Conservation (phyloP, 2,113 vertebrate genomes). For the Cygnus buccinator region DNA sequence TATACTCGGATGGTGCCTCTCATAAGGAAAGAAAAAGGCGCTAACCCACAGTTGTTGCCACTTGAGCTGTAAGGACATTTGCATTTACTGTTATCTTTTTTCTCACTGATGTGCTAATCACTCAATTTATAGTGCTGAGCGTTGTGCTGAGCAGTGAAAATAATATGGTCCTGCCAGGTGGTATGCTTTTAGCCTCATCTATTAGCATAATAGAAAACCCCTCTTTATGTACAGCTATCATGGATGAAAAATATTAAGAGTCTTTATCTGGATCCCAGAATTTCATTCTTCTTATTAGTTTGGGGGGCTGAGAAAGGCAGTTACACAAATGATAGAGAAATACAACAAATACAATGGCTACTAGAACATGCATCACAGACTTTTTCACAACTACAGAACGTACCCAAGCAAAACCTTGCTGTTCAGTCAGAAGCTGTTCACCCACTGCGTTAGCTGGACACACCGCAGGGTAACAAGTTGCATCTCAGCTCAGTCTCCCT, state of each 20-base stretch:
- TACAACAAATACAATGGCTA: background rate
- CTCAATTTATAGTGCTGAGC: background rate
- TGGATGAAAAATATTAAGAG: background rate
- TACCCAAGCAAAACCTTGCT: background rate
- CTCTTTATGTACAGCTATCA: background rate
- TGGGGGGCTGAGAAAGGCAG: background rate
- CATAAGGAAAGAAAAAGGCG: background rate
- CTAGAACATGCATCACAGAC: background rate
- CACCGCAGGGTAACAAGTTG: background rate
- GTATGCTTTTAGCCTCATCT: background rate
- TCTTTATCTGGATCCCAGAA: background rate
- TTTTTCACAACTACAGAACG: background rate
- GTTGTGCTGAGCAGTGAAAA: background rate
- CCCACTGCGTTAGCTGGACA: background rate
- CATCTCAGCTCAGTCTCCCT: background rate
- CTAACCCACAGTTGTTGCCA: background rate
- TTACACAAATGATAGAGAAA: background rate
- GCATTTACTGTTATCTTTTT: background rate
- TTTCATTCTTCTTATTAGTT: background rate
- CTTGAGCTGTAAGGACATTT: background rate
- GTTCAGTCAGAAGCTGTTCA: background rate
- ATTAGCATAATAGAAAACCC: background rate
- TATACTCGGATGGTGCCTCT: background rate
- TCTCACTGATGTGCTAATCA: background rate
- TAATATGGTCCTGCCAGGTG: background rate